Conservation (phyloP, 2,113 vertebrate species). For the Catharus bicknelli region DNA sequence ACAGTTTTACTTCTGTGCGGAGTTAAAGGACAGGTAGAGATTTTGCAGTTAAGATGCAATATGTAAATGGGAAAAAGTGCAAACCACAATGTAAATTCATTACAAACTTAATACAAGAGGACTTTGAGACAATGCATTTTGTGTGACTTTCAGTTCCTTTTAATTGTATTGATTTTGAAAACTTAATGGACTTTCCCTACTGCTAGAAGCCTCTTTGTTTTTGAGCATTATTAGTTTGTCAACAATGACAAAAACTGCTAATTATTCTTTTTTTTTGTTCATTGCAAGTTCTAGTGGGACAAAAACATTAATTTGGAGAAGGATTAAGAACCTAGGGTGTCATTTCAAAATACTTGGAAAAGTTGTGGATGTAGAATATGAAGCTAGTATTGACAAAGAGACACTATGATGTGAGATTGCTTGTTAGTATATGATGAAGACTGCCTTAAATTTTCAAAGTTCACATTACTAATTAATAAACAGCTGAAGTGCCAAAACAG, state of each 20-base stretch:
- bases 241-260: background rate
- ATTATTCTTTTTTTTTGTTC: background rate
- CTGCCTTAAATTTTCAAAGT: background rate
- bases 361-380: constrained; percentile 2
- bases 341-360: constrained; percentile 35
- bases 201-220: background rate
- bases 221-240: background rate
- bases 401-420: background rate
- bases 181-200: background rate
- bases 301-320: background rate
- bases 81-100: background rate
- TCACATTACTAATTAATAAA: constrained; percentile 55
- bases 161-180: background rate
- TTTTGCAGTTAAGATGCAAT: background rate
- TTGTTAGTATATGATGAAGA: constrained; percentile 17
- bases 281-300: background rate
- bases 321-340: background rate
- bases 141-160: background rate
- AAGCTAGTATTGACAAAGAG: constrained; percentile 4
- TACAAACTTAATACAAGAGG: background rate
- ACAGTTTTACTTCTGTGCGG: background rate
- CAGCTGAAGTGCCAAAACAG: constrained; percentile 44
- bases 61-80: background rate
- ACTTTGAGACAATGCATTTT: background rate
- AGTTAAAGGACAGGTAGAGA: background rate